Base-by-base conservation (phyloP, 2,888 invertebrate species). In the Drosophila kuntzei region DNA sequence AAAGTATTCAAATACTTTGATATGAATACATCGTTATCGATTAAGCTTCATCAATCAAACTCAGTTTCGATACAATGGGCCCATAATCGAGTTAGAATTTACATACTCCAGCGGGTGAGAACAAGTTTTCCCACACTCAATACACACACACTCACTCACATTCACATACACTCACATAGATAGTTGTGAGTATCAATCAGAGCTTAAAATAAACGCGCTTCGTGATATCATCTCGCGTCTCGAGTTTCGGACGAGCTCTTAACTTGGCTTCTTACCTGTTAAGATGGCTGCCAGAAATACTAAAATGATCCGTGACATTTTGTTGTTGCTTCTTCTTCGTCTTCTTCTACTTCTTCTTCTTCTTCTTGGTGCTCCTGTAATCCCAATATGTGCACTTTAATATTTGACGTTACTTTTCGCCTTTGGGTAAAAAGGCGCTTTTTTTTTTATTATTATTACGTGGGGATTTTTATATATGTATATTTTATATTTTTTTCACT, bases 231-330 rank as follows among this genome's bases (percentile, higher is more conserved):
- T 87, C 72, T 66, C 39, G 46, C 16, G 50, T 58, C 57, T 54
- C 43, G 36, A 16, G 53, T 50, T 59, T 49, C 36, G 47, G 54
- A 7, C 20, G 43, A 34, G 58, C 55, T 57, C 58, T 69, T 47
- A 53, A 50, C 54, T 65, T 46, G 16, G 47, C n/a, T 25, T 46
- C 90, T 90, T 88, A 90, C 90, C 90, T 90, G 90, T 80, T 90
- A 91, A 91, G 68, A 90, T 91, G 82, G 88, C 88, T 72, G 87
- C 89, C 72, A 87, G 71, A 76, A 89, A 82, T 72, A 82, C 79
- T 76, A 86, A 80, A 84, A 87, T 74, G 88, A 89, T 85, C 86
- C 80, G 80, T 74, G 79, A 80, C 90, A 90, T 82, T 73, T 55
- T 76, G 59, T 29, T 44, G 55, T 32, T 58, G 34, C 36, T 39